phyloP scores from a whole-genome alignment of 1,140 invertebrate genomes.

The Tetramorium alpestre region DNA sequence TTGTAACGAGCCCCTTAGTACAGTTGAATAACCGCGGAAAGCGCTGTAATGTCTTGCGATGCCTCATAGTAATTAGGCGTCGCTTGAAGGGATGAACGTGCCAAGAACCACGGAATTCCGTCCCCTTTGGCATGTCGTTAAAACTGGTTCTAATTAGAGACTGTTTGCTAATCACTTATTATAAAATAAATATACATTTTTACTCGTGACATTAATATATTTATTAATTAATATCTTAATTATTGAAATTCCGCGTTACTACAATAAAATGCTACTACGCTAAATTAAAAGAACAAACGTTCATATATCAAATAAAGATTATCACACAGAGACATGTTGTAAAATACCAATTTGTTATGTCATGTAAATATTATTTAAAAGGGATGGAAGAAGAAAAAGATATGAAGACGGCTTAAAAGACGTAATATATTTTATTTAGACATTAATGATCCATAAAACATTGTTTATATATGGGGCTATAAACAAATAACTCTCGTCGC shows the following conservation, averaged over 20 bases:
- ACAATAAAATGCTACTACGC: neutral
- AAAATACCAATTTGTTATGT: neutral
- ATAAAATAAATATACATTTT: neutral
- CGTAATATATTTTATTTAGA: slow-evolving; percentile 81
- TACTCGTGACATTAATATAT: neutral
- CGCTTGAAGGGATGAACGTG: slow-evolving; percentile 50
- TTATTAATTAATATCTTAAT: neutral
- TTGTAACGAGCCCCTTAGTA: slow-evolving; percentile 79
- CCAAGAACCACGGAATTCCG: slow-evolving; percentile 26
- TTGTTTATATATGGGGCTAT: slow-evolving; percentile 78
- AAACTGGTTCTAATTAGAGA: slow-evolving; percentile 1
- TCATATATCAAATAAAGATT: neutral
- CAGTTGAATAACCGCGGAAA: slow-evolving; percentile 28
- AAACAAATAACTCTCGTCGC: slow-evolving; percentile 78
- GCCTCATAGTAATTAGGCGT: slow-evolving; percentile 35
- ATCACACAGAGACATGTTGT: no score
- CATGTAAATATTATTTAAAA: neutral
- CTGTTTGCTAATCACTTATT: slow-evolving; percentile 6
- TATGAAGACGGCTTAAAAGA: slow-evolving; percentile 75
- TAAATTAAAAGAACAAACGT: neutral
- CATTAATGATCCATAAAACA: slow-evolving; percentile 82
- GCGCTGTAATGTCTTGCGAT: slow-evolving; percentile 28
- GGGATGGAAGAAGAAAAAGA: neutral
- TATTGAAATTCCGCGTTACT: neutral
- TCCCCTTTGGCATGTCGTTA: slow-evolving; percentile 16